These are phyloP conservation scores for Pristionchus japonicus DNA, from an alignment of 2,888 invertebrate species.

Conservation along the genomic window DNA sequence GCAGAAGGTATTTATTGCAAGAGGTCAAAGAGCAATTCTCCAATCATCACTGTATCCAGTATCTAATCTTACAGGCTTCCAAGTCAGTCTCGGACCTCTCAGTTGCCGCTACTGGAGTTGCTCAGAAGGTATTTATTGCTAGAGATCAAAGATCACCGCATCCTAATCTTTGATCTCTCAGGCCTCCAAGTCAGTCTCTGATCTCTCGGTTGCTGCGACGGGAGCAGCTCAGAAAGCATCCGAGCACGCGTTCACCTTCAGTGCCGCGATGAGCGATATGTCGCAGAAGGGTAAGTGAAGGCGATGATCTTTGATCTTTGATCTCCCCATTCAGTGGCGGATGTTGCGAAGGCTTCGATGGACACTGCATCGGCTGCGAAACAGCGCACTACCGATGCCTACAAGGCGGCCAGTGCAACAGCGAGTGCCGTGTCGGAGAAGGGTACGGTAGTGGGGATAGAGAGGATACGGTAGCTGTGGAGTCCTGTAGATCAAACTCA, in stretches of 20 bases:
- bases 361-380: background rate
- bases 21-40: too few relatives aligned
- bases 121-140: background rate
- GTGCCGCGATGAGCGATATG: background rate
- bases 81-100: slow-evolving; percentile 12
- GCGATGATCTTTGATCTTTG: slow-evolving; percentile 31
- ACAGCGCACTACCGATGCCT: background rate
- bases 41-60: background rate
- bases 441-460: background rate
- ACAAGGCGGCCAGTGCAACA: background rate
- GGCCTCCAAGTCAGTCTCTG: slow-evolving; percentile 27
- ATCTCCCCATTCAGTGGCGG: background rate
- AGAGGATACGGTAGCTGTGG: background rate
- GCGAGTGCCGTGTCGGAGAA: background rate
- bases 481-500: too few relatives aligned
- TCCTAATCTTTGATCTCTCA: slow-evolving; percentile 5
- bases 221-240: background rate
- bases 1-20: background rate
- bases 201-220: background rate
- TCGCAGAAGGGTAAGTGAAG: slow-evolving; percentile 10
- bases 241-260: background rate
- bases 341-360: background rate
- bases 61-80: background rate
- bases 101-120: background rate
- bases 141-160: background rate